Conservation (phyloP, 2,797 vertebrate species). For the Clamator glandarius region DNA sequence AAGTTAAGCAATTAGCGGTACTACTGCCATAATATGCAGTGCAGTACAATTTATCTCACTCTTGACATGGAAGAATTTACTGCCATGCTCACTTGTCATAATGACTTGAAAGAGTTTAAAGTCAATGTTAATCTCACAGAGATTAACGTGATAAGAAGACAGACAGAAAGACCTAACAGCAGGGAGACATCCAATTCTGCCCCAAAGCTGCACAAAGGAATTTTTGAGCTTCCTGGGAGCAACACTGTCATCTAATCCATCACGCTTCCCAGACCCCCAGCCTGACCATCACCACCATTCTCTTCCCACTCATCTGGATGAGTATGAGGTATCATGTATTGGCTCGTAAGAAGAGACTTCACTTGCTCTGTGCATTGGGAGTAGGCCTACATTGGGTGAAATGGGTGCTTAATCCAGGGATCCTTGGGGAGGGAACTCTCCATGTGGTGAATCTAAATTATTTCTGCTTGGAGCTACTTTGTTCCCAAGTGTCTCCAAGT, state of each 20-base stretch:
- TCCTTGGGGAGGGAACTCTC: neutral
- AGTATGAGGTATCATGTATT: neutral
- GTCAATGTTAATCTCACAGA: neutral
- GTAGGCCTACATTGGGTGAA: neutral
- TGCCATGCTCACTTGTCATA: neutral
- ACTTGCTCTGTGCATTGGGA: neutral
- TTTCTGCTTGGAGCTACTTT: neutral
- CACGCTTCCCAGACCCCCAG: accelerated
- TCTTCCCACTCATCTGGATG: neutral
- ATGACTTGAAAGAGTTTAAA: constrained; percentile 17
- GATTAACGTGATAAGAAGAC: neutral
- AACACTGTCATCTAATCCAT: neutral
- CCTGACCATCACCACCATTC: neutral
- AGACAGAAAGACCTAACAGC: neutral
- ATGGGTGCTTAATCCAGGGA: neutral
- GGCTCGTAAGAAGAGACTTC: neutral
- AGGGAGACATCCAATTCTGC: neutral
- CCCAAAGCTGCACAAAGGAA: neutral
- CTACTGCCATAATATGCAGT: neutral
- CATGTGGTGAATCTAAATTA: neutral
- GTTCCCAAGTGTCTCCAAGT: neutral
- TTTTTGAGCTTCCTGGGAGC: neutral
- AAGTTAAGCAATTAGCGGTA: constrained; percentile 48
- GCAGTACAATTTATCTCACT: constrained; percentile 23
- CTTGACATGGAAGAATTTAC: constrained; percentile 45